Base-by-base conservation (phyloP, 2,888 invertebrate species). In the Troides aeacus region DNA sequence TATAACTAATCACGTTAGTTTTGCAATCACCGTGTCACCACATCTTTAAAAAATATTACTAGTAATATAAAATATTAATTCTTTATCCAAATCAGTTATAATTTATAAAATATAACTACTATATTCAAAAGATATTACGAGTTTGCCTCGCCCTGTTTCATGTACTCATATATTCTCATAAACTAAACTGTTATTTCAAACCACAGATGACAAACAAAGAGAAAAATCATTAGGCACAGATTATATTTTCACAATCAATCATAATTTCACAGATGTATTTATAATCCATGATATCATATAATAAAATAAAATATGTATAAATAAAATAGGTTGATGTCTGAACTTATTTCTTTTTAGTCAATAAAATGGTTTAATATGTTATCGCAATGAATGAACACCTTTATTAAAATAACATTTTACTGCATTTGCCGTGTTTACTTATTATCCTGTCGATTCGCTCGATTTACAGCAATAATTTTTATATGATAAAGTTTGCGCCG, bases 1-100 rank as follows among this genome's bases (percentile, higher is more conserved):
- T 46, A 61, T 39, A n/a, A 57, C 72, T 75, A 72, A 78, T 79
- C 76, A 73, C 78, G 73, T 70, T 72, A 69, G 68, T 53, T 72
- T 72, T 70, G 57, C 66, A 64, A 56, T n/a, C 39, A 62, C 61
- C 24, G 1, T 65, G 58, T 69, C 65, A 69, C 42, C 42, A 69
- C 65, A 69, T 69, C 42, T 62, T 69, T 21, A 39, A 68, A 66
- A 60, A 70, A 66, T 65, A 63, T 10, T 53, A 53, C 2, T 23
- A 56, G 56, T 58, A 21, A 23, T n/a, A 58, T 23, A n/a, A 12
- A 24, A 23, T 10, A 2, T 23, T 58, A 21, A 23, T 58, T 58
- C 3, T 12, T 53, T 23, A 6, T 6, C 23, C 3, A 23, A 58
- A 58, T 23, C 4, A 8, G 12, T 8, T 15, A 58, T 23, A 23